Evolutionary conservation across 1,140 invertebrate genomes (phyloP).

Genomic region (Lethrus apterus): DNA sequence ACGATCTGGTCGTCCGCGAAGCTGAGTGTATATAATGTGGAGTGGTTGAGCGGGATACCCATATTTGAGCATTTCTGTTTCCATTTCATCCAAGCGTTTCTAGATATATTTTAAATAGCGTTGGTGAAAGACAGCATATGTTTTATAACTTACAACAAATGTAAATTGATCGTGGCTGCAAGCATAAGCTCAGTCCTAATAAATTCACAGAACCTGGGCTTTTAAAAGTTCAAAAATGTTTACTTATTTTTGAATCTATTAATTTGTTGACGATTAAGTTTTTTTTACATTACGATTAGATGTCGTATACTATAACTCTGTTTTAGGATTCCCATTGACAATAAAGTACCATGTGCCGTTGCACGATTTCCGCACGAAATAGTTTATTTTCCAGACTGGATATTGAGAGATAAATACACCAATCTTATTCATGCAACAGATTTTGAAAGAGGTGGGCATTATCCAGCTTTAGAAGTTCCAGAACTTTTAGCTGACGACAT

Average conservation of each 20-base stretch:
- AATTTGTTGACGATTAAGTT: not conserved
- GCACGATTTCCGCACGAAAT: slow-evolving; percentile 47
- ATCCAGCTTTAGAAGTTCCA: slow-evolving; percentile 55
- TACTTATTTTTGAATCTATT: no score
- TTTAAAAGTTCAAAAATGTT: no score
- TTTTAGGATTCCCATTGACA: not conserved
- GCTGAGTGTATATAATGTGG: no score
- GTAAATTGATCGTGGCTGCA: not conserved
- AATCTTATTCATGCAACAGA: slow-evolving; percentile 44
- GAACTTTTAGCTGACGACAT: slow-evolving; percentile 57
- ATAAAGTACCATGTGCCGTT: slow-evolving; percentile 44
- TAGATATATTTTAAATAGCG: no score
- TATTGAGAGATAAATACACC: slow-evolving; percentile 41
- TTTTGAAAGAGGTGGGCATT: slow-evolving; percentile 54
- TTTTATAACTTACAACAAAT: no score
- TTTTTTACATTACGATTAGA: not conserved
- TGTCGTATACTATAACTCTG: not conserved
- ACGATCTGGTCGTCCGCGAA: no score
- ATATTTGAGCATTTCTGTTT: no score
- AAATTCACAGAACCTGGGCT: not conserved
- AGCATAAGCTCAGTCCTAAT: not conserved
- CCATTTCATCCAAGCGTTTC: no score
- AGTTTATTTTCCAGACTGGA: slow-evolving; percentile 37
- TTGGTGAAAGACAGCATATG: no score
- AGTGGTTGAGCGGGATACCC: no score